Conservation (phyloP, 2,797 vertebrate species). For the Enteromius afrohamiltoni region DNA sequence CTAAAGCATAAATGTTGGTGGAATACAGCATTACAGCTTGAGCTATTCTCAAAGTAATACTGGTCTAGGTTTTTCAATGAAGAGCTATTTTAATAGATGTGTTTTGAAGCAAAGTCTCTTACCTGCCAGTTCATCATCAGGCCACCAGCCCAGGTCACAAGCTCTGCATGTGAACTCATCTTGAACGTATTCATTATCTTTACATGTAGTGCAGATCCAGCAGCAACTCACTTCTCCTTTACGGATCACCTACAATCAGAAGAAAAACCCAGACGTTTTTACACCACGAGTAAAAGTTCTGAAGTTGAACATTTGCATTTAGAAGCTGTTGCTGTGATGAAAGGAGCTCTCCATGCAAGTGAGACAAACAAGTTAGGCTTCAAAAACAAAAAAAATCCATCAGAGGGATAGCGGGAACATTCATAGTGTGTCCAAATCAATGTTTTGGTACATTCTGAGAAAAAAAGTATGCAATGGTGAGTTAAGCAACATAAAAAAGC, state of each 20-base stretch:
- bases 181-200: constrained; percentile 95
- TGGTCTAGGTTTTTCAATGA: background rate
- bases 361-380: too few species aligned
- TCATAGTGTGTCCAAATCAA: too few species aligned
- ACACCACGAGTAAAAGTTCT: too few species aligned
- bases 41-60: background rate
- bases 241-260: constrained; percentile 87
- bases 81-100: background rate
- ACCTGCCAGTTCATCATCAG: constrained; percentile 89
- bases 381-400: too few species aligned
- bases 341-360: too few species aligned
- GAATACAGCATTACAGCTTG: background rate
- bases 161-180: constrained; percentile 99
- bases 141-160: constrained; percentile 98
- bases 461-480: too few species aligned
- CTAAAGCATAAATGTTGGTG: background rate
- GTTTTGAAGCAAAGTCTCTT: constrained; percentile 49
- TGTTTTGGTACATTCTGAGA: too few species aligned
- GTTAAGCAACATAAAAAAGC: too few species aligned
- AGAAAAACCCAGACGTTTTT: background rate
- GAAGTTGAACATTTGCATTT: too few species aligned
- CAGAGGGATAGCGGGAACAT: too few species aligned
- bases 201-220: constrained; percentile 99
- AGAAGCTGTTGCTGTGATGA: too few species aligned
- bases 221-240: constrained; percentile 99